phyloP scores from a whole-genome alignment of 2,797 vertebrate genomes.

The Phrynocephalus guinanensis region DNA sequence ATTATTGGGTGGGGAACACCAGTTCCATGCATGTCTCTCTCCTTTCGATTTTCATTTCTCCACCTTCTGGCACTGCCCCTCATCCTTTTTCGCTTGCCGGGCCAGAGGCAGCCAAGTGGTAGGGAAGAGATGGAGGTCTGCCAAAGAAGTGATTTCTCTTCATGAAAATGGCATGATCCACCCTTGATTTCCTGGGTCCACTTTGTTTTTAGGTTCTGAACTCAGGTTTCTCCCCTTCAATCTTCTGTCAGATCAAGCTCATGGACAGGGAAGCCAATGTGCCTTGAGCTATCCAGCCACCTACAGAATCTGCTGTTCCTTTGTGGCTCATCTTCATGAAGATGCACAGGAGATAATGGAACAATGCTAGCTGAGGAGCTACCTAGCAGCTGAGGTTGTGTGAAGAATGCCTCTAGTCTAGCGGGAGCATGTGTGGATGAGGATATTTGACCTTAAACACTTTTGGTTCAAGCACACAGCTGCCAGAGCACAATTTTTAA shows the following conservation, averaged over 20 bases:
- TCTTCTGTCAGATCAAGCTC: background rate
- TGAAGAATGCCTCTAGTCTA: constrained; percentile 4
- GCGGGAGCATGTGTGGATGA: background rate
- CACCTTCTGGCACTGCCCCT: background rate
- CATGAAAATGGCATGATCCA: background rate
- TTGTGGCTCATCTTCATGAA: background rate
- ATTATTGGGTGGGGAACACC: background rate
- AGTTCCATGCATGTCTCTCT: background rate
- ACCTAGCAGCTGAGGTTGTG: background rate
- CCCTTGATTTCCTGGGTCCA: background rate
- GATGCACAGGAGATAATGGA: background rate
- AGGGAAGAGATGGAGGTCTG: background rate
- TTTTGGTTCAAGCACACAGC: background rate
- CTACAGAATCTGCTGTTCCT: background rate
- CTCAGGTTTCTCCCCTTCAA: background rate
- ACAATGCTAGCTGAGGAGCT: background rate
- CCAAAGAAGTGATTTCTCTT: background rate
- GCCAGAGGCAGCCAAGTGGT: background rate
- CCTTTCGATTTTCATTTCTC: background rate
- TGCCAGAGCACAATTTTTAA: background rate
- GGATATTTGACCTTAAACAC: constrained; percentile 13
- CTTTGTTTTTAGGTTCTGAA: background rate
- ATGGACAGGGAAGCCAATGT: background rate
- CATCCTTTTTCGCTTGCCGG: background rate
- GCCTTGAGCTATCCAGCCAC: background rate